Percentiles rank a stretch among this genome's conserved stretches.
Evolutionary conservation across 2,797 vertebrate species (phyloP).

Genomic region (Pristis pectinata): DNA sequence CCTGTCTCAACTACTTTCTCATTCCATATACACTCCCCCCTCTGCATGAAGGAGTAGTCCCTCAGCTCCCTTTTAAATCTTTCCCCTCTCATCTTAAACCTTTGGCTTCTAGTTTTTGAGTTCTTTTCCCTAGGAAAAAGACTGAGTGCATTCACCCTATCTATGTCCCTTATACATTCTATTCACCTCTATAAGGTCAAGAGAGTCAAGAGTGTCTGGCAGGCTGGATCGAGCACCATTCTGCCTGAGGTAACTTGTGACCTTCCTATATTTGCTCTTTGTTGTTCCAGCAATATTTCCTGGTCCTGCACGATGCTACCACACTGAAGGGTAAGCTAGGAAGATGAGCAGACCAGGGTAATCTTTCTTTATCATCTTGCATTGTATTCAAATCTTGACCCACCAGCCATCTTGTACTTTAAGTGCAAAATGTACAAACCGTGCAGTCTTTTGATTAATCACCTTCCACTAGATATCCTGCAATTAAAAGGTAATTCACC

Average conservation of each 20-base stretch:
- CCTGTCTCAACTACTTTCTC: too few species aligned
- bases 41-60: too few species aligned
- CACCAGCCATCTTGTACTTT: not conserved
- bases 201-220: too few species aligned
- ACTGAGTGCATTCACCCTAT: too few species aligned
- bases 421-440: not conserved
- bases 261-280: not conserved
- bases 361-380: slow-evolving; percentile 27
- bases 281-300: not conserved
- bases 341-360: not conserved
- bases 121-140: too few species aligned
- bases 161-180: too few species aligned
- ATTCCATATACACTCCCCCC: too few species aligned
- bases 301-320: not conserved
- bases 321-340: not conserved
- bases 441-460: slow-evolving; percentile 19
- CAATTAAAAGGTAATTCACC: not conserved
- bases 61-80: too few species aligned
- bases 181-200: too few species aligned
- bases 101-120: too few species aligned
- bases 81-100: too few species aligned
- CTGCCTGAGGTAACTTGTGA: not conserved
- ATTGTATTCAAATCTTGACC: slow-evolving; percentile 30
- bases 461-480: not conserved
- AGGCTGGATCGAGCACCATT: too few species aligned